Evolutionary conservation across 2,113 vertebrate species (phyloP), one percentile per base, ranked within the genome.

Genomic region (Neogale vison): DNA sequence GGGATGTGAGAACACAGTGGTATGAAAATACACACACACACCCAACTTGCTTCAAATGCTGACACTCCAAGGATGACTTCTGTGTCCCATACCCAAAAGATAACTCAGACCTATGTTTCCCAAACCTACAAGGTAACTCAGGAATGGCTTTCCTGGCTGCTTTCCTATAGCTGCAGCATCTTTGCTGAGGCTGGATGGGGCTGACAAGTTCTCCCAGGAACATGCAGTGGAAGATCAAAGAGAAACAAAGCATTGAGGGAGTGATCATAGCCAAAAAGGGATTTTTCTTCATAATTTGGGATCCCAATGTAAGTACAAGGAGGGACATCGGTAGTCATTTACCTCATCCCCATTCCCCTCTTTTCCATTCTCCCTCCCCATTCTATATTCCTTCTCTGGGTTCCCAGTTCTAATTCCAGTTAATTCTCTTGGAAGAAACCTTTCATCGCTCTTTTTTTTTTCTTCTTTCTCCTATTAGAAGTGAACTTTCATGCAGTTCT

Each of bases 371-470:
- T 87, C 50, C 21, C 7, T 55, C 21, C 3, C 26, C 7, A 59
- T 26, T 52, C 20, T 4, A 3, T 47, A 55, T 18, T 86, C 34
- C 29, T 34, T 74, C 26, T 39, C 36, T 74, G 39, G 45, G 42
- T 50, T 57, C 45, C 10, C 55, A 24, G 2, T 63, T 79, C 63
- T 39, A 39, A 24, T 34, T 55, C 77, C 52, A 88, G 29, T 55
- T 50, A 95, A 80, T 80, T 93, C 34, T 86, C 36, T 39, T 80
- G n/a, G 17, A 85, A 89, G 90, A 85, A 74, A 90, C 72, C 12
- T 47, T 84, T 7, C 23, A n/a, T 57, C 63, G 34, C 21, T 6
- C 52, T 52, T 52, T 39, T n/a, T 67, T 39, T n/a, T 65, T 47
- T 63, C 15, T 65, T 67, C 36, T 31, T 71, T 94, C 23, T 88